Evolutionary conservation across 2,888 invertebrate species (phyloP).

Genomic region (Xylocampa areola): DNA sequence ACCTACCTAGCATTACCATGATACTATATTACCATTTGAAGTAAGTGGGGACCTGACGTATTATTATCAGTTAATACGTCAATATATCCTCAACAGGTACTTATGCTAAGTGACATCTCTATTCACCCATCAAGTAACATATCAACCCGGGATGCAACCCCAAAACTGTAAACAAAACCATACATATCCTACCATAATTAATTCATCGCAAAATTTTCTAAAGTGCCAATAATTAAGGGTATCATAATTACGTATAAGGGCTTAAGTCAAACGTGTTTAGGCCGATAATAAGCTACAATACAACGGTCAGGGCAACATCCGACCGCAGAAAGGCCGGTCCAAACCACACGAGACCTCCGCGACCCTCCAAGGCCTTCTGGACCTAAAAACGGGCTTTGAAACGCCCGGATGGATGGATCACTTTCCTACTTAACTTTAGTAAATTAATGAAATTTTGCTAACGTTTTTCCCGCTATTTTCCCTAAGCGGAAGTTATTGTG

Average conservation of each 20-base stretch:
- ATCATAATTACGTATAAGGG: conserved; percentile 67
- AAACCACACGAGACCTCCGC: conserved; percentile 69
- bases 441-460: conserved; percentile 72
- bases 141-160: background rate
- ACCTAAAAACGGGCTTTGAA: conserved; percentile 36
- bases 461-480: conserved; percentile 54
- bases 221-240: conserved; percentile 61
- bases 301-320: conserved; percentile 61
- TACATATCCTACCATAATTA: conserved; percentile 31
- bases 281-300: conserved; percentile 67
- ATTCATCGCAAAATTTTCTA: conserved; percentile 52
- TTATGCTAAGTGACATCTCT: conserved; percentile 6
- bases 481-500: conserved; percentile 30
- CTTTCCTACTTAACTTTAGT: conserved; percentile 59
- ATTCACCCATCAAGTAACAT: conserved; percentile 4
- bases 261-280: conserved; percentile 70
- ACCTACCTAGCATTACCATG: background rate
- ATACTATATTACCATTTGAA: no score
- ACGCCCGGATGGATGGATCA: conserved; percentile 47
- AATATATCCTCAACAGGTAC: conserved; percentile 16
- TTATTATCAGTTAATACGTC: background rate
- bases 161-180: conserved; percentile 46
- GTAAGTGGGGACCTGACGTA: no score
- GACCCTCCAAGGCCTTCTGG: conserved; percentile 33
- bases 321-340: conserved; percentile 67